phyloP scores from a whole-genome alignment of 2,113 vertebrate genomes.

The Thamnaconus septentrionalis region DNA sequence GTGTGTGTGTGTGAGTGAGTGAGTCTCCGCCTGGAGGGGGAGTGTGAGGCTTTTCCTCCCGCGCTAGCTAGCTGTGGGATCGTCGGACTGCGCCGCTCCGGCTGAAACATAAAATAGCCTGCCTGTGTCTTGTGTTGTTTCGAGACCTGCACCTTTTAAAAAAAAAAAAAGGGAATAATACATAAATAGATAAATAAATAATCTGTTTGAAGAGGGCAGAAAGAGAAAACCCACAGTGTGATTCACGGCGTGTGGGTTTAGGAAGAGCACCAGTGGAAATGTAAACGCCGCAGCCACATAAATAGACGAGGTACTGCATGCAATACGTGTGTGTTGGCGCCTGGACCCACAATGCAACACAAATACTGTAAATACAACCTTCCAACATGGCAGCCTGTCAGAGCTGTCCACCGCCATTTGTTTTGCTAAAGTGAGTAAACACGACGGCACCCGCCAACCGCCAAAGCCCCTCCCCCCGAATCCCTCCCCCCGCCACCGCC shows the following conservation, averaged over 20 bases:
- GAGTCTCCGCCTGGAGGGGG: slow-evolving; percentile 33
- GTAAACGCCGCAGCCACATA: neutral
- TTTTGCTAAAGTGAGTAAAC: slow-evolving; percentile 42
- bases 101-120: slow-evolving; percentile 29
- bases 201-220: slow-evolving; percentile 29
- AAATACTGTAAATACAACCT: slow-evolving; percentile 40
- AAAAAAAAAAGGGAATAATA: too few relatives aligned
- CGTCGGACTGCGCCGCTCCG: neutral
- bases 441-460: slow-evolving; percentile 10
- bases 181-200: too few relatives aligned
- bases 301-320: slow-evolving; percentile 3
- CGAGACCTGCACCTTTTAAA: slow-evolving; percentile 7
- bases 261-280: slow-evolving; percentile 10
- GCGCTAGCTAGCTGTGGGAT: too few relatives aligned
- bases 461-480: too few relatives aligned
- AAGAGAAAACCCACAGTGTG: slow-evolving; percentile 13
- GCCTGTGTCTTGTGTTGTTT: slow-evolving; percentile 31
- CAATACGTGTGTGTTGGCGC: slow-evolving; percentile 4
- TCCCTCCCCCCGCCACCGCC: slow-evolving; percentile 17
- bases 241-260: slow-evolving; percentile 33
- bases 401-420: slow-evolving; percentile 46
- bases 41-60: too few relatives aligned
- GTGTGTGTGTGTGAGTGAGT: too few relatives aligned
- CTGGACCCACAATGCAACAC: slow-evolving; percentile 13
- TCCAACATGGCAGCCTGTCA: slow-evolving; percentile 40